Base-by-base conservation (phyloP, 2,797 vertebrate genomes). In the Pelochelys cantorii region DNA sequence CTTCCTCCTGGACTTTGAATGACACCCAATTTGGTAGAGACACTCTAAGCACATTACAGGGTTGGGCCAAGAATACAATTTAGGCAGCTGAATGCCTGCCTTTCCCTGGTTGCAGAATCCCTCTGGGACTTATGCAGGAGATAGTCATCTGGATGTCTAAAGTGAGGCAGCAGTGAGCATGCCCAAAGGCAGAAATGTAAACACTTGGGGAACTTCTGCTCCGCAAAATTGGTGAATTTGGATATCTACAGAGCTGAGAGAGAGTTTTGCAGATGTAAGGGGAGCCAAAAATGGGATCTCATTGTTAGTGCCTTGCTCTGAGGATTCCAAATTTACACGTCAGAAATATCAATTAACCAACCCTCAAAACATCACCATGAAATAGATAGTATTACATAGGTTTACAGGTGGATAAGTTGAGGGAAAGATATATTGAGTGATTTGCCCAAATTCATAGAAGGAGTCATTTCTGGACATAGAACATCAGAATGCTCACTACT, bases 401-500 rank as follows among this genome's bases (percentile, higher is more conserved):
- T 71, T 71, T 71, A 34, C n/a, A 34, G 65, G 18, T 71, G 20
- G 10, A n/a, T 52, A 77, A 42, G 52, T 29, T 29, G 23, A 77
- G 25, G 23, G 25, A 77, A 48, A 52, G 27, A 77, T 42, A 71
- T 71, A 15, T 23, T 71, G 34, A 25, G 7, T 77, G 25, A 48
- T 7, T 77, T 77, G 42, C 23, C 65, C 42, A 77, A 52, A 77
- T 77, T 5, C 4, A 71, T 0, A 0, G 59, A 34, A 11, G 18
- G 93, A 22, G 29, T 80, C 52, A 84, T 59, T 81, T 91, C 37
- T 56, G 62, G 84, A 56, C 87, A 14, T 54, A 79, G 37, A 92
- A 81, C 22, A 17, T 74, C 3, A 15, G 15, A 86, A 60, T 52
- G 5, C 48, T 88, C 14, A 90, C 0, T 0, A 6, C 27, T 79